Conservation (phyloP, 2,113 vertebrate genomes). For the Chamaea fasciata region DNA sequence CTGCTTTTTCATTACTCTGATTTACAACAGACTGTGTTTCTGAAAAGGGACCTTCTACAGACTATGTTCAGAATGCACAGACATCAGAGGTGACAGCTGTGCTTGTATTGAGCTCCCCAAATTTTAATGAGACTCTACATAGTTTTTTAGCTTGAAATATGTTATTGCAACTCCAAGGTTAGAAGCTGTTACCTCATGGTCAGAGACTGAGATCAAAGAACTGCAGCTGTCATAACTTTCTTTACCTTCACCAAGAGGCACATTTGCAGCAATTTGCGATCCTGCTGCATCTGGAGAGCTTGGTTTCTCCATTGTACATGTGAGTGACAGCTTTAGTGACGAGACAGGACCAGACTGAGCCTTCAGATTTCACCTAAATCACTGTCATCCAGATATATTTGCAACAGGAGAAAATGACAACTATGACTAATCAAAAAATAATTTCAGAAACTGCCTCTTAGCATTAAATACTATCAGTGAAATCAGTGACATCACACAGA, state of each 20-base stretch:
- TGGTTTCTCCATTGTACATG: neutral
- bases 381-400: neutral
- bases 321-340: neutral
- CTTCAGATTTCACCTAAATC: neutral
- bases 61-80: neutral
- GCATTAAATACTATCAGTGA: neutral
- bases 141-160: neutral
- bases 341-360: neutral
- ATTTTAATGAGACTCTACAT: neutral
- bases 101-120: neutral
- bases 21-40: neutral
- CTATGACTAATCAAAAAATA: neutral
- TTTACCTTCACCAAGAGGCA: neutral
- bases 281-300: fast-evolving
- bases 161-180: neutral
- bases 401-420: neutral
- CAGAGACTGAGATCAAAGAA: neutral
- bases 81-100: neutral
- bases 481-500: neutral
- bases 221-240: neutral
- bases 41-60: neutral
- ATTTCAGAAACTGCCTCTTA: neutral
- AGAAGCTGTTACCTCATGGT: neutral
- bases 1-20: neutral
- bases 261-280: neutral